These are phyloP conservation scores for Probaryconus sp. DNA, from an alignment of 1,140 invertebrate species.

Conservation along the genomic window DNA sequence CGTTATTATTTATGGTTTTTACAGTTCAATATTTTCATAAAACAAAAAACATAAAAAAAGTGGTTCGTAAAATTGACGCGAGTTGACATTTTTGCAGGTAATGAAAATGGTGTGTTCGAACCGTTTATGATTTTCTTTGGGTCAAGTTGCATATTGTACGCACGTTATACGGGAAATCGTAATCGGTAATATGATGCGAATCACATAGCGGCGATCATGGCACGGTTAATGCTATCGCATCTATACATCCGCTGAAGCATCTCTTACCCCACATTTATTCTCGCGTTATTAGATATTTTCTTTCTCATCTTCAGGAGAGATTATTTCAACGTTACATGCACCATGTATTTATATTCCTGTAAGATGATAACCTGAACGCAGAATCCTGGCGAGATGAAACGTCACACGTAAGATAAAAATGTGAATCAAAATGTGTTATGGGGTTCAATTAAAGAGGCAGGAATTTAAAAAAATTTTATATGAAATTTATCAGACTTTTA, in stretches of 20 bases:
- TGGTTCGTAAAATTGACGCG: too few relatives aligned
- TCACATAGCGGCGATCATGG: slow-evolving; percentile 48
- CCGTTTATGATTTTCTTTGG: slow-evolving; percentile 15
- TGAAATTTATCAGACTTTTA: too few relatives aligned
- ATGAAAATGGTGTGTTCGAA: too few relatives aligned
- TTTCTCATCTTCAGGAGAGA: slow-evolving; percentile 27
- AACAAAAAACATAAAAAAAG: too few relatives aligned
- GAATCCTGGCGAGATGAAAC: slow-evolving; percentile 15
- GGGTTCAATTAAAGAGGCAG: too few relatives aligned
- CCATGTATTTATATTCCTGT: slow-evolving; percentile 15
- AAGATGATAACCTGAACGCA: slow-evolving; percentile 24
- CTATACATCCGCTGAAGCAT: slow-evolving; percentile 1
- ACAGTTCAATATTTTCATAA: too few relatives aligned
- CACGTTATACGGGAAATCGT: slow-evolving; percentile 64
- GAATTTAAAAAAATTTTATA: too few relatives aligned
- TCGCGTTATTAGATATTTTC: slow-evolving; percentile 65
- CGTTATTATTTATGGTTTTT: too few relatives aligned
- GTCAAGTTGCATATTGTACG: slow-evolving; percentile 55
- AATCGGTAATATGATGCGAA: slow-evolving; percentile 61
- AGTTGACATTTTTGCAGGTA: too few relatives aligned
- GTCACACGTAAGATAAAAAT: not conserved
- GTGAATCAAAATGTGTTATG: too few relatives aligned
- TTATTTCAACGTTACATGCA: slow-evolving; percentile 17
- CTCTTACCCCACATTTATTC: slow-evolving; percentile 54
- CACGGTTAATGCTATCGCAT: not conserved